Base-by-base conservation (phyloP, 1,140 invertebrate species). In the Oedothorax gibbosus region DNA sequence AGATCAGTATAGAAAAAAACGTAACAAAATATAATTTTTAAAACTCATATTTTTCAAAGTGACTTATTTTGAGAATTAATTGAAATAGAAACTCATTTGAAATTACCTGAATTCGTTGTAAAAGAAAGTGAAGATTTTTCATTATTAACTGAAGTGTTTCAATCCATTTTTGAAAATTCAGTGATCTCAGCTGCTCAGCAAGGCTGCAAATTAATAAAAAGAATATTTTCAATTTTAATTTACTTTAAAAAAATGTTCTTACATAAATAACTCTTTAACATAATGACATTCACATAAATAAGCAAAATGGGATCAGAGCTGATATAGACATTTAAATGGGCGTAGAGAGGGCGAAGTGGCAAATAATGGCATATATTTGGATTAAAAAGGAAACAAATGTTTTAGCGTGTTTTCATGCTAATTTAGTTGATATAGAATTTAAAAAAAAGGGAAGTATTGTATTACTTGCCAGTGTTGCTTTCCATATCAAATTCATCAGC, bases 141-240 rank as follows among this genome's bases (percentile, higher is more conserved):
- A 96, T 96, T 8, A 96, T 93, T 87, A 93, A 92, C 71, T 93
- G 91, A 51, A 98, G 91, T 73, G 97, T 92, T 51, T 92, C 92
- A 85, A 97, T 93, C 93, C 97, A 96, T 89, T 97, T 95, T 79
- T 91, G 91, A 85, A 94, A 93, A 87, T 93, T 94, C 80, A 95
- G 92, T 86, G 90, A 90, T 90, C 90, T 90, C 91, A 91, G 92
- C 90, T 92, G 92, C 85, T 95, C 94, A n/a, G 93, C 92, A 54
- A 94, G 92, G 92, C 92, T 88, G 93, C 93, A 75, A 78, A 72
- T 96, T 20, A 76, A 56, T 9, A 14, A 9, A 75, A 71, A 2
- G 4, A 11, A 71, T 71, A 73, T 75, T 75, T 75, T 60, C 12
- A 14, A 75, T 62, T 12, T 62, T 12, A 62, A 15, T 62, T 62